phyloP scores from a whole-genome alignment of 2,113 vertebrate genomes.

The Diadophis punctatus region DNA sequence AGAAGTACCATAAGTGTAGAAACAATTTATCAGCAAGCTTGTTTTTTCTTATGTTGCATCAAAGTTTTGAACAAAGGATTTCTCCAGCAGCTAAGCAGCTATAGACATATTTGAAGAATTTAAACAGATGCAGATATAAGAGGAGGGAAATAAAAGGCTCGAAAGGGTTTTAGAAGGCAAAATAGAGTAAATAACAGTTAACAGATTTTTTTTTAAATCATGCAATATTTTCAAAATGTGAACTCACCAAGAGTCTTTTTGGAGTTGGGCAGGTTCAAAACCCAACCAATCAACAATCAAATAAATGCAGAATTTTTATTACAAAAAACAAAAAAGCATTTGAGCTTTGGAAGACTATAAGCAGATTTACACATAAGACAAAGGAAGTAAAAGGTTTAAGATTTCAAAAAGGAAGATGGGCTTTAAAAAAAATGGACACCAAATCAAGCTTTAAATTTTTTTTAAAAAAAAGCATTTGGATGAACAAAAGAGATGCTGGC shows the following conservation, averaged over 20 bases:
- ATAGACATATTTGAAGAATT: background rate
- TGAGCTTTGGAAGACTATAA: background rate
- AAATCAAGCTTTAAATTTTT: background rate
- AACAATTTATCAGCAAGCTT: background rate
- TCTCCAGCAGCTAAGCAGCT: background rate
- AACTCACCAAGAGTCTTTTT: background rate
- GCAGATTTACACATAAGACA: background rate
- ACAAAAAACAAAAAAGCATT: background rate
- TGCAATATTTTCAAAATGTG: background rate
- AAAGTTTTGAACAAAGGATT: background rate
- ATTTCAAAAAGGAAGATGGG: background rate
- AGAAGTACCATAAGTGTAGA: background rate
- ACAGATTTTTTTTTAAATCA: background rate
- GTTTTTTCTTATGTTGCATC: background rate
- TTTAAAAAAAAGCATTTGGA: background rate
- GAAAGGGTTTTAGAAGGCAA: background rate
- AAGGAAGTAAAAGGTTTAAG: background rate
- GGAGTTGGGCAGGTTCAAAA: background rate
- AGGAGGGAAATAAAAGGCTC: background rate
- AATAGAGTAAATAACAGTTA: background rate
- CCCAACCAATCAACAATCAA: background rate
- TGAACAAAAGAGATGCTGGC: background rate
- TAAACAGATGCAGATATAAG: background rate
- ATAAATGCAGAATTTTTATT: background rate
- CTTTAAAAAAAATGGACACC: background rate